Base-by-base conservation (phyloP, 92 coral and sea anemone species). In the Chrysogorgia sp. region DNA sequence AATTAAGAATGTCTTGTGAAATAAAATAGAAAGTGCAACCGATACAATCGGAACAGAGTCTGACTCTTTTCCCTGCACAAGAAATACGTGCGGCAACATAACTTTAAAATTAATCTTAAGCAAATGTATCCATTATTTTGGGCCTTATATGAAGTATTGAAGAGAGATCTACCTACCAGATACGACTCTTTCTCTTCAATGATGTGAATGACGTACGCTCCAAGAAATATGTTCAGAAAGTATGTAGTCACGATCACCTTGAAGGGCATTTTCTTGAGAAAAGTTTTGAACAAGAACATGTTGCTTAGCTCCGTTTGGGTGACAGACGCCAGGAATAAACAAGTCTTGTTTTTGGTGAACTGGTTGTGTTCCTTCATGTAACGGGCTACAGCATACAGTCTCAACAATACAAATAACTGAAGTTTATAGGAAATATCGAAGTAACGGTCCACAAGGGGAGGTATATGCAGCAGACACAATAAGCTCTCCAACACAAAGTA, bases 241-340 rank as follows among this genome's bases (percentile, higher is more conserved):
- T 96, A 96, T 45, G 92, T 87, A 21, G 88, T 89, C 26, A 90
- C 82, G 45, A 92, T 91, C 23, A 96, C 79, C 35, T 84, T 58
- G 81, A 89, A 96, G 14, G 99, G 99, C 67, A 86, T 81, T 77
- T 89, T 91, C 78, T 91, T 87, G n/a, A 96, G 90, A 55, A 85
- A 89, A 26, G 93, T 86, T 60, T 96, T 96, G 63, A 91, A 89
- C 33, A 96, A 84, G 83, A 96, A 96, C 63, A 85, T 77, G 26
- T 96, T 86, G 22, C 96, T 87, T 7, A 96, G 88, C 34, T 96
- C 99, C 19, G 99, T 96, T 59, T 88, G 84, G 22, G 97, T 96
- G 9, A 96, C 97, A 14, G 99, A 96, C 1, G 99, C 99, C 28
- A 96, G 84, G 60, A 96, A 49, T 7, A 84, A 86, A 32, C 97